Base-by-base conservation (phyloP, 2,797 vertebrate species). In the Telmatherina bonti region DNA sequence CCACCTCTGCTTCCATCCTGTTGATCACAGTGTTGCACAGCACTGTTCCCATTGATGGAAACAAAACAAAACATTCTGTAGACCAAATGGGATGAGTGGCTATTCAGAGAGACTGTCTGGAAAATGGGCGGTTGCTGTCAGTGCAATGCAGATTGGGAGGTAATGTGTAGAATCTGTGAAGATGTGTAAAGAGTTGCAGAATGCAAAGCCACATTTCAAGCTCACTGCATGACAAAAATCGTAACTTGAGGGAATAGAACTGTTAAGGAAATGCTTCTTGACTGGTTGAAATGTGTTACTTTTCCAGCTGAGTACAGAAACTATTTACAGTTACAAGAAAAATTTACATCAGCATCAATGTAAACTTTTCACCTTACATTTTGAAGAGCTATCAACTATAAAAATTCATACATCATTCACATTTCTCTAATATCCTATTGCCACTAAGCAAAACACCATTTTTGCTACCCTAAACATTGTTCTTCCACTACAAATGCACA, bases 21-120 rank as follows among this genome's bases (percentile, higher is more conserved):
- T 55, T 82, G 58, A 74, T 82, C 74, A 67, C 61, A 31, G 38
- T 4, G 45, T 38, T 72, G 69, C 76, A 78, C 62, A 5, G 6
- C 80, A 76, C 68, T 65, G 62, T 69, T 67, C 81, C 78, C 78
- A 85, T 93, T 93, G 84, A 61, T 82, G 74, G 18, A 49, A 49
- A 41, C 38, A 45, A 66, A 74, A 87, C 43, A 89, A 33, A 51
- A 75, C 83, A 70, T 85, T 83, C 66, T 62, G 66, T 35, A 81
- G 82, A 86, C 82, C 62, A 72, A 52, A 70, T 7, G 60, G 52
- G 67, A 89, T 62, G 79, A 91, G 87, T 75, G 84, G 78, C 79
- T 73, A 81, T 78, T 89, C 79, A 86, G 36, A 47, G 61, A 27
- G 69, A 74, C 77, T 69, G 85, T 57, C 63, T 73, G 58, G n/a